Evolutionary conservation across 1,140 invertebrate genomes (phyloP), one percentile per base, ranked within the genome.

Genomic region (Chymomyza costata): DNA sequence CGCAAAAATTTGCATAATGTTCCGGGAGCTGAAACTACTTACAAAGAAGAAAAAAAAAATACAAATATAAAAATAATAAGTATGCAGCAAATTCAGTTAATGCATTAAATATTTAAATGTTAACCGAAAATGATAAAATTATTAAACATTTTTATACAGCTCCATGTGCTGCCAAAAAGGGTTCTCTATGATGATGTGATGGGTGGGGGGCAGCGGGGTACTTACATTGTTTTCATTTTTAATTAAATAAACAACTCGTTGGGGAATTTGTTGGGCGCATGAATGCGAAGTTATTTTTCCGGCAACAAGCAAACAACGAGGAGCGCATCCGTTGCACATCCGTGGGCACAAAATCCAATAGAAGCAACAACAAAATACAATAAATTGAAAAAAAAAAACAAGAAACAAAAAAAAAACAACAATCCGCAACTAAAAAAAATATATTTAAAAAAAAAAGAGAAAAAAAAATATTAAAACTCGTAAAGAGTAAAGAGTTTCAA

Each of bases 221-320:
- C 43, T 37, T 43, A 44, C 61, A 65, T 60, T 68, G 61, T 68
- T 65, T 67, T 49, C 51, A 37, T 65, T 68, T 61, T 68, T 68
- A 68, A 68, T 68, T 68, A 65, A 68, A 68, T 65, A 60, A 65
- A 65, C 57, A 56, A 65, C 55, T 44, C 50, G 40, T 34, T 39
- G 32, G 50, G 56, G 46, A 51, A 65, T 55, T 60, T 64, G 35
- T 35, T 21, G 28, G 47, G 40, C 53, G 47, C 37, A 48, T 6
- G 5, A 43, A 10, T 59, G 60, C 41, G 41, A 56, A 48, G 61
- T 52, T 65, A 68, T 65, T 68, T 65, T 65, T 60, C 65, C 61
- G 65, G 65, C 43, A 46, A 65, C 61, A 64, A 57, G 40, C 47
- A 30, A 34, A 34, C 32, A 34, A 34, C 32, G n/a, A 34, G 6